Evolutionary conservation across 2,888 invertebrate genomes (phyloP).

Genomic region (Fragum fragum): DNA sequence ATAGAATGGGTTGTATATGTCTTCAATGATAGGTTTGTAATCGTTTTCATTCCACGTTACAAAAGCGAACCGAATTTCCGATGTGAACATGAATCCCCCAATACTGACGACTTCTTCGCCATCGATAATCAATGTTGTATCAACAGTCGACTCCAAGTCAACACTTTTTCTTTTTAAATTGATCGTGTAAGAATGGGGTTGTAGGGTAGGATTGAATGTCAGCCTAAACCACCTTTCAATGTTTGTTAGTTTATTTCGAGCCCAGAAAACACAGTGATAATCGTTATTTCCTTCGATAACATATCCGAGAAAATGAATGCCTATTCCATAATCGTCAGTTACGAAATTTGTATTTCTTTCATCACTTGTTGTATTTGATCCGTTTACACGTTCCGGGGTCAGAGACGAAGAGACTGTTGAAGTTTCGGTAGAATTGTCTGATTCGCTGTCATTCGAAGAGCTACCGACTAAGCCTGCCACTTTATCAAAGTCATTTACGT

Average conservation of each 20-base stretch:
- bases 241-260: constrained; percentile 40
- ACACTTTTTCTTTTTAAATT: constrained; percentile 31
- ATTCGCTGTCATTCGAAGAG: constrained; percentile 32
- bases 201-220: constrained; percentile 33
- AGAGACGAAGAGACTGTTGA: not conserved
- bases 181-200: constrained; percentile 40
- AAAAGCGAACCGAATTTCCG: constrained; percentile 37
- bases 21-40: constrained; percentile 64
- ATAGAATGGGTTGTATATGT: constrained; percentile 67
- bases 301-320: constrained; percentile 62
- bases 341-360: constrained; percentile 37
- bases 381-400: constrained; percentile 2
- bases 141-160: constrained; percentile 37
- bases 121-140: constrained; percentile 46
- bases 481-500: constrained; percentile 48
- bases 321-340: constrained; percentile 50
- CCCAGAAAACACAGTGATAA: constrained; percentile 58
- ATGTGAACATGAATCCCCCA: constrained; percentile 42
- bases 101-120: constrained; percentile 45
- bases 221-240: constrained; percentile 55
- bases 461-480: constrained; percentile 38
- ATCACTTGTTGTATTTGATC: constrained; percentile 21
- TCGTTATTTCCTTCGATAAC: constrained; percentile 38
- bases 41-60: constrained; percentile 67
- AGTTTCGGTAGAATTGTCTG: constrained; percentile 24